Evolutionary conservation across 2,113 vertebrate species (phyloP).

Genomic region (Planiliza haematocheilus): DNA sequence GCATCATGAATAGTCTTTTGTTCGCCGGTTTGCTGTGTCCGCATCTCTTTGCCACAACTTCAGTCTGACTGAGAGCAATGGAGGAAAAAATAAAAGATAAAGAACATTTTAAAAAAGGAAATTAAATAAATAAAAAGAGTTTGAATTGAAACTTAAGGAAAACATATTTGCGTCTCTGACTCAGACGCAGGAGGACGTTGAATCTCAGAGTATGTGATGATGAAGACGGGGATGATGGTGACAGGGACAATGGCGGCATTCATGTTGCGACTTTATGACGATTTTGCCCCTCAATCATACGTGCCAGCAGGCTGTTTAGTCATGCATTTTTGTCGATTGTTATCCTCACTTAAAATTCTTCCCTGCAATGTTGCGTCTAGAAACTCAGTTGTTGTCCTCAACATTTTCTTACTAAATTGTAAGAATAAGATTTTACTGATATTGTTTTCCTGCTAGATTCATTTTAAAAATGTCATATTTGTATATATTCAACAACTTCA

Average conservation of each 20-base stretch:
- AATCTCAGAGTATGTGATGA: slow-evolving; percentile 55
- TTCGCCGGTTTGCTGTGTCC: slow-evolving; percentile 75
- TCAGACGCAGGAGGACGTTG: slow-evolving; percentile 56
- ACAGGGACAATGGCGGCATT: slow-evolving; percentile 75
- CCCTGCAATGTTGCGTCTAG: not conserved
- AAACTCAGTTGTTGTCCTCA: slow-evolving; percentile 19
- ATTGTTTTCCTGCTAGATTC: not conserved
- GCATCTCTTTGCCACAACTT: slow-evolving; percentile 78
- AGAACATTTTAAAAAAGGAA: not conserved
- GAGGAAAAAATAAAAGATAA: slow-evolving; percentile 15
- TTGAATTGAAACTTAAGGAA: not conserved
- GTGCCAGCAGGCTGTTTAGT: slow-evolving; percentile 65
- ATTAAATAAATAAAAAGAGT: not conserved
- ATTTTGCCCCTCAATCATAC: slow-evolving; percentile 63
- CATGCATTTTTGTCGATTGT: slow-evolving; percentile 61
- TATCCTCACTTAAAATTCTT: slow-evolving; percentile 44
- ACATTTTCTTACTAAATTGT: slow-evolving; percentile 3
- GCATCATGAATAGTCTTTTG: slow-evolving; percentile 86
- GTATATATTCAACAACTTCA: not conserved
- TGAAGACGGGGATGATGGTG: slow-evolving; percentile 69
- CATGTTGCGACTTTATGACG: slow-evolving; percentile 61
- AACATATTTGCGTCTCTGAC: slow-evolving; percentile 47
- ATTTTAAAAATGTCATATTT: not conserved
- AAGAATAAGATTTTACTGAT: not conserved
- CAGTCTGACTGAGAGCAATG: slow-evolving; percentile 65